Base-by-base conservation (phyloP, 2,888 invertebrate species). In the Dermolepida albohirtum region DNA sequence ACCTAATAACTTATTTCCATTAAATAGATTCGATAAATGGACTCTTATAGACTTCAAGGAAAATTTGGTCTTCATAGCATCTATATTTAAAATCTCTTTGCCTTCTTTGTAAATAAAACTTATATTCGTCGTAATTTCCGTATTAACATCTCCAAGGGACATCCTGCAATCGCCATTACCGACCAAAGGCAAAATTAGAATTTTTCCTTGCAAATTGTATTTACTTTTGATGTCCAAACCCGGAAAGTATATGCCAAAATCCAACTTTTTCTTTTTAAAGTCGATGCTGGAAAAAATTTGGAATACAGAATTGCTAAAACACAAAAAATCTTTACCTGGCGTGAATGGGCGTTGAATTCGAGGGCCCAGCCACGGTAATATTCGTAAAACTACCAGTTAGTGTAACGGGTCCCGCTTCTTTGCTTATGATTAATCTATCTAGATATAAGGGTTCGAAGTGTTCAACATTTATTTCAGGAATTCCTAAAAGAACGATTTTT, bases 1-100 rank as follows among this genome's bases (percentile, higher is more conserved):
- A 86, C 86, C 86, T 72, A 89, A 80, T 69, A 88, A 84, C 77
- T 87, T 86, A 74, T 89, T 89, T 52, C 89, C 89, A 76, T 89
- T 89, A 77, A 89, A 89, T 8, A 89, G 82, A 79, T 89, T 88
- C 57, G 85, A 84, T 16, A 89, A 79, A 70, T 86, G 84, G 17
- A 88, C 84, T 12, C 85, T 84, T 82, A 88, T 85, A 2, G 81
- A 81, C 10, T 85, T 84, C 64, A 89, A 84, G 51, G 81, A 82
- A 74, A 89, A 89, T 41, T 84, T 84, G 0, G 89, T 87, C 71
- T 84, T 84, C 86, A 88, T 88, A 41, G 84, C 81, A 52, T 85
- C 85, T 41, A 88, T 85, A 75, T 76, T 81, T 80, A 82, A 76
- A 2, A 85, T 78, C 75, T 85, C 84, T 65, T 81, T 77, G 34